phyloP scores from a whole-genome alignment of 92 coral and sea anemone species.

The Diadumene lineata region DNA sequence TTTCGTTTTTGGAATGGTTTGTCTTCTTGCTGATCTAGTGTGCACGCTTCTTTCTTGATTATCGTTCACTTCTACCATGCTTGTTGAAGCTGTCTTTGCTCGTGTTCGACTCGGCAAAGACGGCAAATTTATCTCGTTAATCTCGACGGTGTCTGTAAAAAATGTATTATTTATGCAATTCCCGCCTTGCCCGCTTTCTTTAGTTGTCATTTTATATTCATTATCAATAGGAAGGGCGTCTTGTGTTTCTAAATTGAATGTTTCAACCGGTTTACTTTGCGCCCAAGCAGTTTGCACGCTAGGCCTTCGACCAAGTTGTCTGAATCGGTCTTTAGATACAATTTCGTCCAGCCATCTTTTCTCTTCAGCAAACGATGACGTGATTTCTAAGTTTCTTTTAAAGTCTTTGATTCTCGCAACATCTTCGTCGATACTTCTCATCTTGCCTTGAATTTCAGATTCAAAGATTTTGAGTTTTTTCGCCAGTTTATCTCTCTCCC shows the following conservation, averaged over 20 bases:
- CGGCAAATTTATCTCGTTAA: not conserved
- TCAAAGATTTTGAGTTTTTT: slow-evolving; percentile 26
- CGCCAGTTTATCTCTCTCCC: slow-evolving; percentile 26
- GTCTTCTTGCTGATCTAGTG: not conserved
- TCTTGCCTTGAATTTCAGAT: slow-evolving; percentile 28
- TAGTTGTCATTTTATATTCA: not conserved
- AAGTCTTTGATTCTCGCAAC: slow-evolving; percentile 31
- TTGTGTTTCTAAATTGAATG: not conserved
- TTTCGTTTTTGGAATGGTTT: not conserved
- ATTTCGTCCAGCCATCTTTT: not conserved
- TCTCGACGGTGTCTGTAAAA: not conserved
- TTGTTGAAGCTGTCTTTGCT: not conserved
- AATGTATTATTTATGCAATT: not conserved
- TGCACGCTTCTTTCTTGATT: not conserved
- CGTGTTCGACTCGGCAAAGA: not conserved
- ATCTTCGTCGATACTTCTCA: slow-evolving; percentile 32
- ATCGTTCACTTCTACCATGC: not conserved
- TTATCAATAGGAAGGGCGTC: not conserved
- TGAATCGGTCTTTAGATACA: not conserved
- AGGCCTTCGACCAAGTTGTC: not conserved
- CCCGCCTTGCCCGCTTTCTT: slow-evolving; percentile 3
- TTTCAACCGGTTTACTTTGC: not conserved
- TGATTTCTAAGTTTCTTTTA: slow-evolving; percentile 22
- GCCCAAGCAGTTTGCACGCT: not conserved
- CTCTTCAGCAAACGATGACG: slow-evolving; percentile 20